phyloP scores from a whole-genome alignment of 2,888 invertebrate species.

The Euproctis similis region DNA sequence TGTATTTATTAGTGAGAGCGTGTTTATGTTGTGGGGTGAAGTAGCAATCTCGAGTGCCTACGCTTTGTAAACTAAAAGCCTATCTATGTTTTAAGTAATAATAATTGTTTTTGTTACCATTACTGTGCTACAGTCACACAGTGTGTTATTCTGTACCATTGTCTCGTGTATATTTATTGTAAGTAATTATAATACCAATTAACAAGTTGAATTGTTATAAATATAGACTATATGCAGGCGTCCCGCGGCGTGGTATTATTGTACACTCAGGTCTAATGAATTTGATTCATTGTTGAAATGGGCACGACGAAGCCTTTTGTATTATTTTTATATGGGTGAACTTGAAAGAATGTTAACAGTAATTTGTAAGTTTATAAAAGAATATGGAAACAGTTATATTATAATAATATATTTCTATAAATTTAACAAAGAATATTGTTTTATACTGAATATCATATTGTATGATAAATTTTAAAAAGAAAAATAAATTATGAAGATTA shows the following conservation, averaged over 20 bases:
- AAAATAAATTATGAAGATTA: slow-evolving; percentile 75
- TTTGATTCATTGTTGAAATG: slow-evolving; percentile 12
- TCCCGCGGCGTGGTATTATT: slow-evolving; percentile 29
- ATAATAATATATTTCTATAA: slow-evolving; percentile 76
- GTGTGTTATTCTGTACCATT: slow-evolving; percentile 67
- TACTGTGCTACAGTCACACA: slow-evolving; percentile 68
- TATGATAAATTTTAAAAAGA: slow-evolving; percentile 62
- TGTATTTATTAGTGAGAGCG: slow-evolving; percentile 75
- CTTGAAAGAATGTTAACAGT: slow-evolving; percentile 73
- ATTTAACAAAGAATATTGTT: slow-evolving; percentile 76
- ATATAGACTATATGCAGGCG: slow-evolving; percentile 37
- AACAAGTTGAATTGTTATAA: slow-evolving; percentile 73
- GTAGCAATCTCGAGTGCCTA: slow-evolving; percentile 77
- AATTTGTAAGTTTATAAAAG: slow-evolving; percentile 73
- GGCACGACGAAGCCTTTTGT: slow-evolving; percentile 47
- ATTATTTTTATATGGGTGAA: slow-evolving; percentile 70
- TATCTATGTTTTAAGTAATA: slow-evolving; percentile 64
- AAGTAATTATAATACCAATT: slow-evolving; percentile 70
- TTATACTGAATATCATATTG: slow-evolving; percentile 73
- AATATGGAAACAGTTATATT: slow-evolving; percentile 69
- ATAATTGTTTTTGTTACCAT: slow-evolving; percentile 76
- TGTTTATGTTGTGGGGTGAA: slow-evolving; percentile 63
- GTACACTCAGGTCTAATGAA: slow-evolving; percentile 8
- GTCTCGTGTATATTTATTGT: slow-evolving; percentile 67
- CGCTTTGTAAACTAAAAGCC: slow-evolving; percentile 74